Evolutionary conservation across 2,113 vertebrate genomes (phyloP).

Genomic region (Oxyruncus cristatus): DNA sequence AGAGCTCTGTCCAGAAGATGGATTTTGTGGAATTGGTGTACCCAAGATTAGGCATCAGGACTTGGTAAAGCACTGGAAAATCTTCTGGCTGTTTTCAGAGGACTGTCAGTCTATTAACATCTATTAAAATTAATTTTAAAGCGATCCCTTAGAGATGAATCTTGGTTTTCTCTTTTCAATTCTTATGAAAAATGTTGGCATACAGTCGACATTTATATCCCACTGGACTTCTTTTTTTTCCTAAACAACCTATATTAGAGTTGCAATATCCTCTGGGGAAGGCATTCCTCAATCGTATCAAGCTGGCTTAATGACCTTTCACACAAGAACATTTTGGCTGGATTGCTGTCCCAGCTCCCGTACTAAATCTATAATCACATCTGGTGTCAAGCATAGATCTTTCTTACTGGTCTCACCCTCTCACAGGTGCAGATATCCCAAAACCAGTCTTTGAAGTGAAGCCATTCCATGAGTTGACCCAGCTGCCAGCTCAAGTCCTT

Average conservation of each 20-base stretch:
- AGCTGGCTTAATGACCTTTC: constrained; percentile 5
- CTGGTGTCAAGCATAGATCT: background rate
- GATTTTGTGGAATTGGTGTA: constrained; percentile 50
- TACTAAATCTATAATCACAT: background rate
- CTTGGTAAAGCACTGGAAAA: constrained; percentile 41
- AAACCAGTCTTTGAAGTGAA: background rate
- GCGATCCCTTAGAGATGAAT: constrained; percentile 49
- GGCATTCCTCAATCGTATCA: background rate
- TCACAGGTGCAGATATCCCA: background rate
- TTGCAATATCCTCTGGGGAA: background rate
- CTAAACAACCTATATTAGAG: background rate
- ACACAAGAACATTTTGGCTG: background rate
- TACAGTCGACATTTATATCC: constrained; percentile 52
- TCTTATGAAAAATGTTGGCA: constrained; percentile 51
- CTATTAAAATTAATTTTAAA: constrained; percentile 70
- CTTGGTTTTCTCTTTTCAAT: background rate
- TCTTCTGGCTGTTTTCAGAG: constrained; percentile 66
- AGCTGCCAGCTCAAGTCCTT: background rate
- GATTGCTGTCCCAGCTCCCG: background rate
- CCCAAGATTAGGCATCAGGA: constrained; percentile 35
- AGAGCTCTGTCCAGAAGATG: constrained; percentile 52
- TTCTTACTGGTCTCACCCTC: background rate
- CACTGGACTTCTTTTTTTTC: background rate
- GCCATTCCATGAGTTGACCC: background rate
- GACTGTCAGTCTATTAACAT: constrained; percentile 64